Base-by-base conservation (phyloP, 2,113 vertebrate species). In the Ovis canadensis region DNA sequence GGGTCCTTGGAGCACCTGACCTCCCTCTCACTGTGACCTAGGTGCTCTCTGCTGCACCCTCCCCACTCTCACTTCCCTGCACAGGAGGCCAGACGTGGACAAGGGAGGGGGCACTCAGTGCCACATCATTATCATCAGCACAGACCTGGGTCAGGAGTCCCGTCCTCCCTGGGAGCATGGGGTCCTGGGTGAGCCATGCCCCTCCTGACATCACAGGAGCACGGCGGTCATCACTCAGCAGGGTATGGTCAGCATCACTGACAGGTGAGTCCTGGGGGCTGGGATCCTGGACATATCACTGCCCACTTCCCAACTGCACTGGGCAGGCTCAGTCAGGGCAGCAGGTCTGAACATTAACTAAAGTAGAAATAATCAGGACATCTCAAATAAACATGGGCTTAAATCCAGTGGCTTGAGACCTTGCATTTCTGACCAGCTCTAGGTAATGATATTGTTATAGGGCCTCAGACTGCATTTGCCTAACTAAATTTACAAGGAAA, bases 91-190 rank as follows among this genome's bases (percentile, higher is more conserved):
- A 33, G 3, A 2, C 12, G 27, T 45, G 64, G 67, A 43, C 0
- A 23, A 33, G 15, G 29, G 19, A 2, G 5, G 15, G 6, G 54
- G 10, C 10, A 16, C 36, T 81, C 3, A 0, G 3, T 7, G 21
- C 4, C 59, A 40, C 0, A 10, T 33, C 45, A 10, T 4, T 10
- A 6, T 14, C 54, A 13, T 40, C 33, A 54, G 25, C 64, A 60
- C n/a, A 71, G 64, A 21, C 64, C 8, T 71, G 64, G 31, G 48
- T 36, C 4, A 36, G n/a, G n/a, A 71, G 60, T 33, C 1, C 0
- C 0, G 45, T 80, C 11, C 25, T 5, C 12, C 8, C 31, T 7
- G 16, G 15, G 48, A n/a, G 31, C 31, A 64, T 15, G 17, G 62
- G 0, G 3, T 64, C 33, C 62, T 13, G 21, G 86, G 60, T 16